phyloP scores from a whole-genome alignment of 2,797 vertebrate species.

The Epinephelus awoara region DNA sequence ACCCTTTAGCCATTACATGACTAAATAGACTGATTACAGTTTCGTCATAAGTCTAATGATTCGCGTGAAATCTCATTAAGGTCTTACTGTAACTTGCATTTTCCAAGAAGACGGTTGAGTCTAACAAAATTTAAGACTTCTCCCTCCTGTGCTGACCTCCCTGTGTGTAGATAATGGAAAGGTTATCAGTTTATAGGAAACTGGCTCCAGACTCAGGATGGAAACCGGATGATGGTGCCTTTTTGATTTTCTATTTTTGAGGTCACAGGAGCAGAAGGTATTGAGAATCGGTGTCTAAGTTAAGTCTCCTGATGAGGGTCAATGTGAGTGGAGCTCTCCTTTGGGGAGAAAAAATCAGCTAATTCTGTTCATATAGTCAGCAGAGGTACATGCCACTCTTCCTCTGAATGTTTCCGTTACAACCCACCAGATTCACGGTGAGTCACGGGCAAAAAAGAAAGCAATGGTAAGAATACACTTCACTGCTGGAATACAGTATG shows the following conservation, averaged over 20 bases:
- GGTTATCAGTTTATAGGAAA: conserved; percentile 77
- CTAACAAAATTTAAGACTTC: neutral
- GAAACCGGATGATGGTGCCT: conserved; percentile 50
- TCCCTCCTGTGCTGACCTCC: conserved; percentile 51
- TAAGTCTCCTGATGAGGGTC: conserved; percentile 25
- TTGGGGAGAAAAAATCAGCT: neutral
- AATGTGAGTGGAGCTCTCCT: neutral
- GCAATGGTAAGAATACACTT: neutral
- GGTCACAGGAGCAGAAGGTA: conserved; percentile 17
- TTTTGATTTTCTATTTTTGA: conserved; percentile 34
- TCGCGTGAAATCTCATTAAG: conserved; percentile 2
- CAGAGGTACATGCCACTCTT: neutral
- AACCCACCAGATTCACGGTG: neutral
- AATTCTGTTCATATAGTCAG: conserved; percentile 11
- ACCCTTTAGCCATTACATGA: conserved; percentile 1
- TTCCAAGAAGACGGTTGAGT: conserved; percentile 53
- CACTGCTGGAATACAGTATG: neutral
- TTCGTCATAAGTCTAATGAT: neutral
- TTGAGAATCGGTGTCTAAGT: neutral
- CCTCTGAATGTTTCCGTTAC: neutral
- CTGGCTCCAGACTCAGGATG: conserved; percentile 14
- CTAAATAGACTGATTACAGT: neutral
- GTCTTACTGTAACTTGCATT: conserved; percentile 15
- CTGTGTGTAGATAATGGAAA: conserved; percentile 65
- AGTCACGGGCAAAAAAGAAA: conserved; percentile 23